Evolutionary conservation across 1,140 invertebrate species (phyloP).

Genomic region (Drosophila virilis): DNA sequence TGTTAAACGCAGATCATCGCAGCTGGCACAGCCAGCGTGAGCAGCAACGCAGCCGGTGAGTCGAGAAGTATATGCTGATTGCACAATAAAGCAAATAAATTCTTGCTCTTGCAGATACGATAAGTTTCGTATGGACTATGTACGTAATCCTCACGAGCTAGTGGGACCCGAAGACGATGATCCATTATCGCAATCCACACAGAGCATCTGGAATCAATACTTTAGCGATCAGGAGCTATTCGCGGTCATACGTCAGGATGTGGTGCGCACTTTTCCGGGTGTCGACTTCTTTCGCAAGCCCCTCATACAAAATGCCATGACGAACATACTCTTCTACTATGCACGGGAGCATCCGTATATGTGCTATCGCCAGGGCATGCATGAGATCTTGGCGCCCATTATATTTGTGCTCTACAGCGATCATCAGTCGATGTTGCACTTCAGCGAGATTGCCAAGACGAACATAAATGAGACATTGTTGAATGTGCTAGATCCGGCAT

Average conservation of each 20-base stretch:
- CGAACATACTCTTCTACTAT: conserved; percentile 87
- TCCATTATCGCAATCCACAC: conserved; percentile 74
- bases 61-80: not conserved
- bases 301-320: conserved; percentile 89
- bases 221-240: conserved; percentile 92
- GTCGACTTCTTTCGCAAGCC: conserved; percentile 90
- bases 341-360: conserved; percentile 89
- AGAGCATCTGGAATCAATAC: conserved; percentile 93
- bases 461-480: conserved; percentile 85
- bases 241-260: conserved; percentile 91
- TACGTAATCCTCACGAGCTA: conserved; percentile 76
- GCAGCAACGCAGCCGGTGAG: conserved; percentile 65
- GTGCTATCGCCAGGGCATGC: conserved; percentile 94
- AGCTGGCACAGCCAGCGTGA: conserved; percentile 75
- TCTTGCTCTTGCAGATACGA: conserved; percentile 56
- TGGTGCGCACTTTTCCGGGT: conserved; percentile 91
- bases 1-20: conserved; percentile 75
- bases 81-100: not conserved
- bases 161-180: conserved; percentile 60
- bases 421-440: conserved; percentile 87
- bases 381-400: conserved; percentile 91
- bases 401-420: conserved; percentile 91
- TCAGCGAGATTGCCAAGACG: conserved; percentile 70
- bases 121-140: conserved; percentile 76
- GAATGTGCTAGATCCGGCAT: conserved; percentile 87